A percentile compares a stretch with the other conserved stretches of the same genome.
Conservation (phyloP, 1,140 invertebrate species). For the Stenopsyche tienmushanensis region DNA sequence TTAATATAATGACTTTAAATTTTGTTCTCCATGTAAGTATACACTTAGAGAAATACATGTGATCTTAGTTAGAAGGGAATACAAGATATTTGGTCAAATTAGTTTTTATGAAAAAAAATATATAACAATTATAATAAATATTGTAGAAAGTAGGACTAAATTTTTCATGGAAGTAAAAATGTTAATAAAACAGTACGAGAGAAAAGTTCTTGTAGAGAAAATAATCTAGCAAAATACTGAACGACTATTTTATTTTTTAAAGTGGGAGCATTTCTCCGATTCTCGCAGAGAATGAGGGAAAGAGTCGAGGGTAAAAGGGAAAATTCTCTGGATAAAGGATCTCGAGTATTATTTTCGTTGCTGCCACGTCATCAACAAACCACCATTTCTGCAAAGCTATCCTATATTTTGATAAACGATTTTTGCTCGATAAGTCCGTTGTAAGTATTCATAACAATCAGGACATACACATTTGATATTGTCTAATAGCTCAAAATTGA, state of each 20-base stretch:
- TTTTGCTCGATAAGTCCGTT: slow-evolving; percentile 7
- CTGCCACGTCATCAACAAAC: slow-evolving; percentile 25
- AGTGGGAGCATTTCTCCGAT: slow-evolving; percentile 3
- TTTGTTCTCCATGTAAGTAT: too few relatives aligned
- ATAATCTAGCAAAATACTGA: background rate
- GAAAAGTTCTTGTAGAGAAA: background rate
- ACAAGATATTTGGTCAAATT: too few relatives aligned
- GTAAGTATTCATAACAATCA: too few relatives aligned
- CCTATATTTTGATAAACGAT: slow-evolving; percentile 23
- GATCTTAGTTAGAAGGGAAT: too few relatives aligned
- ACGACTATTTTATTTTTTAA: slow-evolving; percentile 7
- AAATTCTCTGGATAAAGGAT: slow-evolving; percentile 1
- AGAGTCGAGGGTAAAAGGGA: slow-evolving; percentile 5
- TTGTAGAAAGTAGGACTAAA: too few relatives aligned
- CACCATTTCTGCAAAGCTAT: slow-evolving; percentile 22
- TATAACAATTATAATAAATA: too few relatives aligned
- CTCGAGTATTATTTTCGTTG: slow-evolving; percentile 17
- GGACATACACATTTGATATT: too few relatives aligned
- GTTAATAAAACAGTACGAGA: background rate
- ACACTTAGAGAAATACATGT: too few relatives aligned
- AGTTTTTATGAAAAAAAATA: too few relatives aligned
- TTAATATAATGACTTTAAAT: too few relatives aligned
- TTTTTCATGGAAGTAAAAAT: background rate
- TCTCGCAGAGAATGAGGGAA: background rate
- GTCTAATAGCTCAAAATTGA: too few relatives aligned